Percentiles rank a stretch among this genome's conserved stretches.
phyloP scores from a whole-genome alignment of 2,888 invertebrate genomes.

The Dynastes tityus region DNA sequence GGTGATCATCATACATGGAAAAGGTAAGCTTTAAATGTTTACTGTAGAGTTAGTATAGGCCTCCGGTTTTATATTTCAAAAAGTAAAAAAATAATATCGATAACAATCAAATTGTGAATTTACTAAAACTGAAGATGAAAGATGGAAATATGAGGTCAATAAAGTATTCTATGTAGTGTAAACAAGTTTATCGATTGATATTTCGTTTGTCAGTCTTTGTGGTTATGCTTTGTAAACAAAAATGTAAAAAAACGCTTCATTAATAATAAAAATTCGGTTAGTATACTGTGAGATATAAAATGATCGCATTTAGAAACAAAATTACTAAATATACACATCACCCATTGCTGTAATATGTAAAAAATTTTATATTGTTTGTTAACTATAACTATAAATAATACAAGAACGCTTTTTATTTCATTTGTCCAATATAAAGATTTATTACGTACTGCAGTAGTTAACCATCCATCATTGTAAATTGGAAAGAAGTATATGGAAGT shows the following conservation, averaged over 20 bases:
- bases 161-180: neutral
- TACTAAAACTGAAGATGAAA: neutral
- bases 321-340: too few relatives aligned
- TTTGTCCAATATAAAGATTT: neutral
- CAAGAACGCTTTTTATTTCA: neutral
- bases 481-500: too few relatives aligned
- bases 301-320: constrained; percentile 9
- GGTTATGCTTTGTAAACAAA: neutral
- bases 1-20: too few relatives aligned
- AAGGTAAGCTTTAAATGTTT: too few relatives aligned
- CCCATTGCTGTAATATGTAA: too few relatives aligned
- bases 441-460: too few relatives aligned
- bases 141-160: neutral
- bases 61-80: neutral
- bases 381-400: neutral
- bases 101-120: constrained; percentile 43
- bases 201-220: neutral
- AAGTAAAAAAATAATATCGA: constrained; percentile 34
- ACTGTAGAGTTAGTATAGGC: neutral
- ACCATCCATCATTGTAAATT: too few relatives aligned
- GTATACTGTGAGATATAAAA: neutral
- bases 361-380: too few relatives aligned
- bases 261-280: neutral
- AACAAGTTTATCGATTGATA: neutral
- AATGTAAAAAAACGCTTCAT: neutral